These are phyloP conservation scores for Drosophila takahashii DNA, from an alignment of 1,140 invertebrate species.

Conservation along the genomic window DNA sequence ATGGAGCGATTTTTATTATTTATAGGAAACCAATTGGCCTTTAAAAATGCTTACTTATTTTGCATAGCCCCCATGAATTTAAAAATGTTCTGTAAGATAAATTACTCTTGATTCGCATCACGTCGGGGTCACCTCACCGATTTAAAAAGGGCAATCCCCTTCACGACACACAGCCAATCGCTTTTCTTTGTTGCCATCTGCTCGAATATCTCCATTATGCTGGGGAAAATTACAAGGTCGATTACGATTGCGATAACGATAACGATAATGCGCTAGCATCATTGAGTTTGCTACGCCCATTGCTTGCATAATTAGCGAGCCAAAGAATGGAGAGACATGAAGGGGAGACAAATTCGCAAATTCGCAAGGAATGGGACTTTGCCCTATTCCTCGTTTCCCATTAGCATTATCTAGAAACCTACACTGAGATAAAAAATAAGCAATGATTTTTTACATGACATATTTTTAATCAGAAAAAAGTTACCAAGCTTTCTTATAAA, in stretches of 20 bases:
- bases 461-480: no score
- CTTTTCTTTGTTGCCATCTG: neutral
- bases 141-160: constrained; percentile 6
- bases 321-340: neutral
- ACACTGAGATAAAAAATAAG: neutral
- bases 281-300: constrained; percentile 30
- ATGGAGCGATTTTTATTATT: neutral
- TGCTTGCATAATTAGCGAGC: constrained; percentile 33
- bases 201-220: constrained; percentile 13
- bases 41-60: neutral
- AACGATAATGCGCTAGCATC: constrained; percentile 34
- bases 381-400: no score
- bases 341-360: neutral
- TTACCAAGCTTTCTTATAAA: no score
- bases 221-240: constrained; percentile 24
- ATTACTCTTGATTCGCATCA: constrained; percentile 12
- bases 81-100: neutral
- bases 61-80: neutral
- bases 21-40: neutral
- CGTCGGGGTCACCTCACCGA: constrained; percentile 10
- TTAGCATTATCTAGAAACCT: neutral
- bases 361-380: constrained; percentile 1
- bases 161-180: neutral
- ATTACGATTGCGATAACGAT: constrained; percentile 38
- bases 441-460: no score